Percentiles rank a stretch among this genome's conserved stretches.
These are phyloP conservation scores for Sebastes schlegelii DNA, from an alignment of 2,113 vertebrate genomes.

Conservation along the genomic window DNA sequence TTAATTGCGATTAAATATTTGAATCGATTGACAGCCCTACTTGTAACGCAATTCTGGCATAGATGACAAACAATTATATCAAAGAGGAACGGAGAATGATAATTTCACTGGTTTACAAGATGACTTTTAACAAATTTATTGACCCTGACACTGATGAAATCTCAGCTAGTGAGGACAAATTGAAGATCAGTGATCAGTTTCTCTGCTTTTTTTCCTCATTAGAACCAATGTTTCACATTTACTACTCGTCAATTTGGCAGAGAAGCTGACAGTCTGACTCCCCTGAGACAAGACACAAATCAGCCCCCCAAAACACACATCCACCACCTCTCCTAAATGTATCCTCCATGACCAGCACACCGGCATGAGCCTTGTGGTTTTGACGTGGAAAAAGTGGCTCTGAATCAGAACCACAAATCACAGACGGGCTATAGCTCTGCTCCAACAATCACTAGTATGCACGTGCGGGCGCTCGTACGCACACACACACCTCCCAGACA, in stretches of 20 bases:
- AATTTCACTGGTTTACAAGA: constrained; percentile 40
- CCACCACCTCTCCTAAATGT: constrained; percentile 4
- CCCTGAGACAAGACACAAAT: constrained; percentile 51
- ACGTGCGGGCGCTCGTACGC: constrained; percentile 51
- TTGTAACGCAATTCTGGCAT: neutral
- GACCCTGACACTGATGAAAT: constrained; percentile 10
- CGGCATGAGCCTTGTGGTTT: constrained; percentile 44
- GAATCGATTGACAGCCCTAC: too few relatives aligned
- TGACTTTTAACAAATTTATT: neutral
- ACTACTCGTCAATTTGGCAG: neutral
- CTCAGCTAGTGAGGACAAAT: neutral
- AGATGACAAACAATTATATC: constrained; percentile 9
- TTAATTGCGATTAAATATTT: too few relatives aligned
- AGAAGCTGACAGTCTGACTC: constrained; percentile 37
- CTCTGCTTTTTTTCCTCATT: neutral
- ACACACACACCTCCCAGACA: constrained; percentile 44
- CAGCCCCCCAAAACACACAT: neutral
- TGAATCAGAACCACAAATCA: constrained; percentile 70
- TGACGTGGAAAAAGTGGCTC: constrained; percentile 59
- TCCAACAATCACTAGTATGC: constrained; percentile 22
- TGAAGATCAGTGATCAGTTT: neutral
- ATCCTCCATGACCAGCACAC: constrained; percentile 38
- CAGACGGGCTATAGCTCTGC: constrained; percentile 21
- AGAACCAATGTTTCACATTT: constrained; percentile 43
- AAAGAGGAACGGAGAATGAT: neutral